Base-by-base conservation (phyloP, 2,797 vertebrate genomes). In the Hemibagrus guttatus region DNA sequence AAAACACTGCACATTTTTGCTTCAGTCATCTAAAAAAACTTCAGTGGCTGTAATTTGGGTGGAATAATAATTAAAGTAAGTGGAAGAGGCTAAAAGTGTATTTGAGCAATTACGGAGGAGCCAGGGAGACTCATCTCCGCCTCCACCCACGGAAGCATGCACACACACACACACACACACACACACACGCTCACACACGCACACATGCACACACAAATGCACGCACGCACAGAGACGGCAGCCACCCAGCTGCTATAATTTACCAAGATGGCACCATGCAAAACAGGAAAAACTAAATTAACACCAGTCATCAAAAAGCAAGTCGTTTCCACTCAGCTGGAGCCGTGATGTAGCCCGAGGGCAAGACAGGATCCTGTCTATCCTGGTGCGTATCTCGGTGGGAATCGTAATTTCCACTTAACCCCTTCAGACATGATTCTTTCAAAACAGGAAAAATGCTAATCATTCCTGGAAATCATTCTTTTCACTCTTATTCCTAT, bases 221-320 rank as follows among this genome's bases (percentile, higher is more conserved):
- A 75, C 83, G 61, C 49, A 87, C 31, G 72, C 68, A 74, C 64
- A 86, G 28, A n/a, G 6, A 56, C 56, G 54, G 78, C 81, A 87
- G 63, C 46, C 71, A 84, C 66, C 28, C 81, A 78, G n/a, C 63
- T 58, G 69, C 78, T 85, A 85, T 86, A 82, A 90, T 89, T 88
- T 87, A 82, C 61, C 52, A 87, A 87, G 87, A 87, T 71, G 42
- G 85, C 86, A 87, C 79, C 80, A 88, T 23, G 72, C 39, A 85
- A 91, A 89, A 88, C 90, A 75, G 76, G 85, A 90, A 89, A 88
- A 91, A 88, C 81, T 84, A 90, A 91, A 90, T 90, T 64, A 88
- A 87, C 80, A 90, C 68, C 84, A 82, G 42, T 31, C 46, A 74
- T 86, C 68, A 56, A 83, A 49, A 61, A 74, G 79, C 84, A 88